A percentile compares a stretch with the other conserved stretches of the same genome.
Conservation (phyloP, 2,888 invertebrate species). For the Yponomeuta plumbellus region DNA sequence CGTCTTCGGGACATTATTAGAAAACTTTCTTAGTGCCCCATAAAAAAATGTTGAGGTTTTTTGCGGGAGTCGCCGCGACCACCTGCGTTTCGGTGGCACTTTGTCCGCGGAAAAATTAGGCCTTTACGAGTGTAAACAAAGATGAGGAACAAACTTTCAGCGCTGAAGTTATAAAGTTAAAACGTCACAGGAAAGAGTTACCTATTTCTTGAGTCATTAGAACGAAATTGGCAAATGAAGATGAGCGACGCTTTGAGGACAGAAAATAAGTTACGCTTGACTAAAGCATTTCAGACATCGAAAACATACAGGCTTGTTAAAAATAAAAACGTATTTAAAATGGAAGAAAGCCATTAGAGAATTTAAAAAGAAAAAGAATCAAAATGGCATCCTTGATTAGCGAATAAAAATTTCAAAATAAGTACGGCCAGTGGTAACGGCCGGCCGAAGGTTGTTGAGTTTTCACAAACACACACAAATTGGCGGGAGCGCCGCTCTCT, state of each 20-base stretch:
- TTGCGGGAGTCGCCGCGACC: slow-evolving; percentile 26
- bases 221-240: too few relatives aligned
- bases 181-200: too few relatives aligned
- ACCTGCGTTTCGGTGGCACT: slow-evolving; percentile 35
- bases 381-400: background rate
- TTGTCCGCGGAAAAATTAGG: background rate
- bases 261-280: too few relatives aligned
- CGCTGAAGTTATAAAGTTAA: too few relatives aligned
- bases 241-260: too few relatives aligned
- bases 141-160: background rate
- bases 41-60: slow-evolving; percentile 43
- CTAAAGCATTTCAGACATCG: too few relatives aligned
- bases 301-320: too few relatives aligned
- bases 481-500: slow-evolving; percentile 59
- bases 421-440: background rate
- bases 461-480: slow-evolving; percentile 71
- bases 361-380: background rate
- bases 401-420: slow-evolving; percentile 1
- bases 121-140: background rate
- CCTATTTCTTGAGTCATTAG: too few relatives aligned
- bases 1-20: slow-evolving; percentile 65
- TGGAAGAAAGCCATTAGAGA: background rate
- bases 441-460: slow-evolving; percentile 43
- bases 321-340: too few relatives aligned
- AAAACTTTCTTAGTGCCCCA: slow-evolving; percentile 67